Percentiles rank a stretch among this genome's conserved stretches.
phyloP scores from a whole-genome alignment of 2,113 vertebrate genomes.

The Micronycteris hirsuta region DNA sequence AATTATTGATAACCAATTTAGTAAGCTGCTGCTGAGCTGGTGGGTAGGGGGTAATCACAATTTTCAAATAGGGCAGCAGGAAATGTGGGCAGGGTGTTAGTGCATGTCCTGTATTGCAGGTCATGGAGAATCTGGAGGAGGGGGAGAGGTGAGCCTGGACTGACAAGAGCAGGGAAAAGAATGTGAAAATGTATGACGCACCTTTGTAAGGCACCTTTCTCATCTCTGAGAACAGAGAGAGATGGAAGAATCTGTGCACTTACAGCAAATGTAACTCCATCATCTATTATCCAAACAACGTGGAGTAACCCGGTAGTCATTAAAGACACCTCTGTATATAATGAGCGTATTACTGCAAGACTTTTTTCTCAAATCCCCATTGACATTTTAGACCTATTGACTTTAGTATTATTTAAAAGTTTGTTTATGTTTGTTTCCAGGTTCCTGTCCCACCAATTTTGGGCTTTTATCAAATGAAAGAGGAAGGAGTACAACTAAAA shows the following conservation, averaged over 20 bases:
- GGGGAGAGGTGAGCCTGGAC: neutral
- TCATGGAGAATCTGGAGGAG: neutral
- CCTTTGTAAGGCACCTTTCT: neutral
- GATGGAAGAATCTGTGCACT: neutral
- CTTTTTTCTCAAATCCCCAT: neutral
- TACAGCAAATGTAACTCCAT: neutral
- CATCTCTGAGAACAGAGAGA: neutral
- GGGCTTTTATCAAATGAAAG: slow-evolving; percentile 89
- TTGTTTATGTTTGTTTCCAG: slow-evolving; percentile 76
- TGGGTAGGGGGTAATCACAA: neutral
- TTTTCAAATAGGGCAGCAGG: neutral
- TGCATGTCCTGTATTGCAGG: neutral
- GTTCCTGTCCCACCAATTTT: slow-evolving; percentile 94
- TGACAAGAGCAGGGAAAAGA: neutral
- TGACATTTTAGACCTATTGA: slow-evolving; percentile 44
- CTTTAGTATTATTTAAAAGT: slow-evolving; percentile 33
- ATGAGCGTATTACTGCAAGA: neutral
- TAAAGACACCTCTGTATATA: neutral
- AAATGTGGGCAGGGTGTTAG: neutral
- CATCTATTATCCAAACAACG: neutral
- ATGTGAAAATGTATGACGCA: neutral
- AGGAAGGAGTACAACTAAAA: slow-evolving; percentile 85
- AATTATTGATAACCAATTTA: neutral
- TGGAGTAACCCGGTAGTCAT: neutral
- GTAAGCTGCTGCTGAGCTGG: neutral